Conservation (phyloP, 1,140 invertebrate genomes). For the Nylanderia fulva region DNA sequence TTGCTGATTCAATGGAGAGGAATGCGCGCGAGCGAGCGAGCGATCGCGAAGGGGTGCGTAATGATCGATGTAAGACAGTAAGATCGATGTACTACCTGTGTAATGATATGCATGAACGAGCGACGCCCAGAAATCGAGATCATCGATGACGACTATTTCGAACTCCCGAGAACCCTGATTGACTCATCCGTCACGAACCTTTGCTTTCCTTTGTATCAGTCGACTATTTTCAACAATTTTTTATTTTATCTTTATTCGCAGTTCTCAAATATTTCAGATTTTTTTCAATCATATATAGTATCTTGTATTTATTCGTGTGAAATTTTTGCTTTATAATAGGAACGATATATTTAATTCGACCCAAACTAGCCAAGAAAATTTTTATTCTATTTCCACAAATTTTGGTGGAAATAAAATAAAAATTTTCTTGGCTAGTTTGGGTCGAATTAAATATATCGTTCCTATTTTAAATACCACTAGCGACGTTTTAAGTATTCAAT, state of each 20-base stretch:
- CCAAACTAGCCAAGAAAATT: too few species aligned
- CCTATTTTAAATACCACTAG: too few species aligned
- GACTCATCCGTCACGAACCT: slow-evolving; percentile 26
- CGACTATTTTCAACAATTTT: not conserved
- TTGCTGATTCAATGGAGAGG: slow-evolving; percentile 58
- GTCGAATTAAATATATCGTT: too few species aligned
- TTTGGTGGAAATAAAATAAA: too few species aligned
- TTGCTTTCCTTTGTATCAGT: not conserved
- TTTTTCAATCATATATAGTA: not conserved
- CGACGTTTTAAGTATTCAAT: too few species aligned
- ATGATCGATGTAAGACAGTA: slow-evolving; percentile 42
- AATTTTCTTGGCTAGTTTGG: too few species aligned
- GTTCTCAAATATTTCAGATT: not conserved
- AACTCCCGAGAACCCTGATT: not conserved
- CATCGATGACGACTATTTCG: slow-evolving; percentile 36
- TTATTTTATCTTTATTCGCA: not conserved
- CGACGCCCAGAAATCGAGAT: slow-evolving; percentile 63
- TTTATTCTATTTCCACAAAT: too few species aligned
- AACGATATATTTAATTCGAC: too few species aligned
- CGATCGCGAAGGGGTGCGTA: slow-evolving; percentile 61
- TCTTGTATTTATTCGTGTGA: not conserved
- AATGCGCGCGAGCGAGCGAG: slow-evolving; percentile 41
- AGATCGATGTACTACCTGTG: slow-evolving; percentile 59
- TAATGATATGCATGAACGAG: slow-evolving; percentile 62
- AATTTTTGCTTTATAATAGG: too few species aligned